Base-by-base conservation (phyloP, 2,113 vertebrate species). In the Gracilinanus agilis region DNA sequence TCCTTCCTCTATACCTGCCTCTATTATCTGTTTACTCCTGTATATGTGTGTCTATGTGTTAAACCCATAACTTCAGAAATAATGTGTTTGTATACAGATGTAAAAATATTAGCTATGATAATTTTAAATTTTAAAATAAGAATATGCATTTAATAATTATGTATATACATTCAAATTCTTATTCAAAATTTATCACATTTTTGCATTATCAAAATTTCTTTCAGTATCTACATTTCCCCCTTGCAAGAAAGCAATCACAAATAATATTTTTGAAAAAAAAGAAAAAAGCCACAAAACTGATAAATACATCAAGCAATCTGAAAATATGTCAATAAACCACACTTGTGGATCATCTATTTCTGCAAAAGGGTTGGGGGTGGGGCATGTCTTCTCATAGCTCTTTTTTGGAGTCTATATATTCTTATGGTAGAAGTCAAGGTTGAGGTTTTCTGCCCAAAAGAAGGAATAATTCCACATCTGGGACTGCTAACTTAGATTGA, bases 341-440 rank as follows among this genome's bases (percentile, higher is more conserved):
- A 61, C 8, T 54, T 94, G 67, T 23, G n/a, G 67, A 40, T 83
- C 16, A 83, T n/a, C 19, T 23, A 40, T n/a, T 6, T 83, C n/a
- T 83, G 27, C 16, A 40, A 83, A 40, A 13, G 7, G 1, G 4
- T 83, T 5, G 5, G 16, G 67, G 67, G 19, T n/a, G 11, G 1
- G 5, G 49, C 49, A 83, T 23, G 1, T 83, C 19, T 40, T 83
- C 61, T n/a, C 29, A 16, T 19, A 75, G 16, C 61, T 75, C 34
- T 75, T 83, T 19, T 40, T 67, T 67, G 58, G 67, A 40, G 3
- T 3, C 58, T 27, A 34, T 67, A 67, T 67, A 83, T 83, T 40
- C 19, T 40, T 55, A 40, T 94, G 93, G 11, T 40, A 91, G 61
- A 92, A 92, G 34, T 90, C 83, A 96, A 94, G 94, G 58, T 89